Conservation (phyloP, 2,888 invertebrate genomes). For the Drosophila picticornis region DNA sequence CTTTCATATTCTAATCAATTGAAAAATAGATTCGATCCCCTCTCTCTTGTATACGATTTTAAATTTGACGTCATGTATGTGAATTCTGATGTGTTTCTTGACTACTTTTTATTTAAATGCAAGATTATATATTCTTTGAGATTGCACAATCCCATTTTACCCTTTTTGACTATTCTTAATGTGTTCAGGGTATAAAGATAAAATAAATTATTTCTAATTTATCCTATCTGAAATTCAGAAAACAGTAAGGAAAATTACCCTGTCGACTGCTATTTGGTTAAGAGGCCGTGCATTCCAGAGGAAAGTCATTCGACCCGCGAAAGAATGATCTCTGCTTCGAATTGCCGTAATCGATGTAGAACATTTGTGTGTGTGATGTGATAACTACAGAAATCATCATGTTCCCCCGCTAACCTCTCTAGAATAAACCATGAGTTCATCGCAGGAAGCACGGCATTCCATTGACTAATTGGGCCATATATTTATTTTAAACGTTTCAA, state of each 20-base stretch:
- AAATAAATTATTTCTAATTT: background rate
- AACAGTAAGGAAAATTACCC: background rate
- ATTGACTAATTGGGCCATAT: background rate
- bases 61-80: background rate
- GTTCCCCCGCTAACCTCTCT: background rate
- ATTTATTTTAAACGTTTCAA: slow-evolving; percentile 3
- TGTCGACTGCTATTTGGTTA: background rate
- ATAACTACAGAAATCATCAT: background rate
- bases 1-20: background rate
- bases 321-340: background rate
- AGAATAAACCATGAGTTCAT: background rate
- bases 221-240: background rate
- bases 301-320: background rate
- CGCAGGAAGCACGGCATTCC: background rate
- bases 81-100: background rate
- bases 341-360: background rate
- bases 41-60: background rate
- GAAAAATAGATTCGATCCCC: background rate
- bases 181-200: background rate
- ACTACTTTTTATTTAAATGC: too few relatives aligned
- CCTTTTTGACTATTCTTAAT: background rate
- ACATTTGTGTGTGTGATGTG: background rate
- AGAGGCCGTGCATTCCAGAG: background rate
- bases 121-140: too few relatives aligned
- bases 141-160: background rate